Conservation (phyloP, 2,113 vertebrate genomes). For the Mola mola region DNA sequence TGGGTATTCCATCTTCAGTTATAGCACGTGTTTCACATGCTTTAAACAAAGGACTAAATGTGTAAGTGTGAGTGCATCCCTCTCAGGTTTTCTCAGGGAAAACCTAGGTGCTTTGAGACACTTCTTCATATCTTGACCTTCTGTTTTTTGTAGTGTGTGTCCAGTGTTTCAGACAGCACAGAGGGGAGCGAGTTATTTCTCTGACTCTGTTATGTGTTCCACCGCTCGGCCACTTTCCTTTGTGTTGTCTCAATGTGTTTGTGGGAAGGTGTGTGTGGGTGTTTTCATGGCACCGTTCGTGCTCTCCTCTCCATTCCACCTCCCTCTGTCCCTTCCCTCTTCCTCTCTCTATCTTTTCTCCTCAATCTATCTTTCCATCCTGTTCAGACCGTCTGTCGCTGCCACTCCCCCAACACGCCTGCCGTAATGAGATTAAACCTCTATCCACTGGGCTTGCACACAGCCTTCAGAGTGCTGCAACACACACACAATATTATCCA, state of each 20-base stretch:
- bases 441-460: slow-evolving; percentile 57
- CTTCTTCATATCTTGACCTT: slow-evolving; percentile 44
- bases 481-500: slow-evolving; percentile 57
- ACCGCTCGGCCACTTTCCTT: slow-evolving; percentile 38
- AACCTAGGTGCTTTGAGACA: slow-evolving; percentile 43
- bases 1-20: too few relatives aligned
- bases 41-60: neutral
- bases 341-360: slow-evolving; percentile 49
- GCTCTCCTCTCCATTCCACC: slow-evolving; percentile 52
- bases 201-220: too few relatives aligned
- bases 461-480: slow-evolving; percentile 10
- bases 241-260: slow-evolving; percentile 44
- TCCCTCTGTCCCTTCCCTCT: slow-evolving; percentile 41
- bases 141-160: slow-evolving; percentile 35
- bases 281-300: slow-evolving; percentile 67
- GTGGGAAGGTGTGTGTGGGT: slow-evolving; percentile 61
- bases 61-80: slow-evolving; percentile 8
- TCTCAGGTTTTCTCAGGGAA: slow-evolving; percentile 30
- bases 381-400: slow-evolving; percentile 73
- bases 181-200: too few relatives aligned
- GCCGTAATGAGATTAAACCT: slow-evolving; percentile 81
- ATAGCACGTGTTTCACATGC: too few relatives aligned
- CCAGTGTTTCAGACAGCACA: slow-evolving; percentile 33
- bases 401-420: slow-evolving; percentile 68
- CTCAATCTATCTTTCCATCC: slow-evolving; percentile 75